Percentiles rank a stretch among this genome's conserved stretches.
These are phyloP conservation scores for Drosophila recens DNA, from an alignment of 2,888 invertebrate species.

Conservation along the genomic window DNA sequence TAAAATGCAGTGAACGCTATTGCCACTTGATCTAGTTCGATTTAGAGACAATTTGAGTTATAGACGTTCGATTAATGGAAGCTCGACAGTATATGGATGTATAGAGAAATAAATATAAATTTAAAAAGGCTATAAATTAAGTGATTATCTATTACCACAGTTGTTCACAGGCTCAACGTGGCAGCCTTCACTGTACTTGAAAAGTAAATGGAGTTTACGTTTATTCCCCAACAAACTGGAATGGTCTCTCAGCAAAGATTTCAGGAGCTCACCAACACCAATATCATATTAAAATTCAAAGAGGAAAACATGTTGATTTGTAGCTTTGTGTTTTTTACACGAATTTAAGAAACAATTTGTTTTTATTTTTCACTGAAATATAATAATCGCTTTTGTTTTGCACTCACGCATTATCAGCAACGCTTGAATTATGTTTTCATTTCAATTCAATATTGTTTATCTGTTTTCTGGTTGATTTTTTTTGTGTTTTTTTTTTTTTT, in stretches of 20 bases:
- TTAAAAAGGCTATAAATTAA: background rate
- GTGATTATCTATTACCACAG: background rate
- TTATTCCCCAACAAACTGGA: constrained; percentile 9
- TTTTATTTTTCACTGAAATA: constrained; percentile 81
- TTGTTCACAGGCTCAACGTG: background rate
- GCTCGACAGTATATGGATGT: too few species aligned
- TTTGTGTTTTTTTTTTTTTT: constrained; percentile 11
- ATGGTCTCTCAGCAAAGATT: constrained; percentile 4
- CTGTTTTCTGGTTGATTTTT: constrained; percentile 19
- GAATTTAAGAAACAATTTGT: constrained; percentile 82
- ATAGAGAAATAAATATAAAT: background rate
- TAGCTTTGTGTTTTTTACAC: constrained; percentile 79
- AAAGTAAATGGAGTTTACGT: background rate
- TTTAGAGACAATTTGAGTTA: too few species aligned
- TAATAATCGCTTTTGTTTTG: constrained; percentile 78
- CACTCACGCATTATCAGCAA: constrained; percentile 72
- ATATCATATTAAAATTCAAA: background rate
- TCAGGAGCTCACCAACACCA: constrained; percentile 10
- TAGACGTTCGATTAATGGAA: too few species aligned
- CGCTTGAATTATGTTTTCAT: constrained; percentile 58
- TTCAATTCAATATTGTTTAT: constrained; percentile 45
- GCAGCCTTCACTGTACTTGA: constrained; percentile 4
- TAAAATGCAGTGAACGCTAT: too few species aligned
- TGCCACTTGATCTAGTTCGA: too few species aligned
- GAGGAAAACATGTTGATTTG: constrained; percentile 31